Percentiles rank a stretch among this genome's conserved stretches.
These are phyloP conservation scores for Pangasius larnaudii DNA, from an alignment of 2,797 vertebrate genomes.

Conservation along the genomic window DNA sequence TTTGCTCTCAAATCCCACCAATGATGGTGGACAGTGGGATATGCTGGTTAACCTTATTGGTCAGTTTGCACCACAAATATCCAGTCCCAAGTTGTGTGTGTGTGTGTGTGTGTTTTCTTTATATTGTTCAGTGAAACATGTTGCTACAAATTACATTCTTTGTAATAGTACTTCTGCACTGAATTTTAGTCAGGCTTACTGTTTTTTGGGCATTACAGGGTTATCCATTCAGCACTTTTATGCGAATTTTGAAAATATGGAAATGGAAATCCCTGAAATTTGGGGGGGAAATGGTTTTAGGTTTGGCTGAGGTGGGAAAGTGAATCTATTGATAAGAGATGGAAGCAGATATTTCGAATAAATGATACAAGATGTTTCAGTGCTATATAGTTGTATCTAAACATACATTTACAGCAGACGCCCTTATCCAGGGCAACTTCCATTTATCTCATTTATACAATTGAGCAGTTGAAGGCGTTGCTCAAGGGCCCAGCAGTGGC, in stretches of 20 bases:
- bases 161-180: not conserved
- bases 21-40: constrained; percentile 98
- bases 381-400: not conserved
- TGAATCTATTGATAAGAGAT: not conserved
- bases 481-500: too few relatives aligned
- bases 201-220: not conserved
- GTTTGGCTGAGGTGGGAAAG: not conserved
- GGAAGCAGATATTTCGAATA: not conserved
- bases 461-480: too few relatives aligned
- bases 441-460: too few relatives aligned
- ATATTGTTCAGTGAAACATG: not conserved
- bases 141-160: not conserved
- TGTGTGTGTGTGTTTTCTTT: too few relatives aligned
- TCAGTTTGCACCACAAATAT: constrained; percentile 67
- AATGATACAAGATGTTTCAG: not conserved
- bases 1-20: constrained; percentile 90
- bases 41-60: constrained; percentile 98
- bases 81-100: not conserved
- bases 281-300: not conserved
- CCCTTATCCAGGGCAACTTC: too few relatives aligned
- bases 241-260: not conserved
- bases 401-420: not conserved
- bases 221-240: not conserved
- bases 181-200: not conserved
- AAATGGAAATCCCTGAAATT: not conserved